Base-by-base conservation (phyloP, 2,797 vertebrate genomes). In the Notolepis coatsorum region DNA sequence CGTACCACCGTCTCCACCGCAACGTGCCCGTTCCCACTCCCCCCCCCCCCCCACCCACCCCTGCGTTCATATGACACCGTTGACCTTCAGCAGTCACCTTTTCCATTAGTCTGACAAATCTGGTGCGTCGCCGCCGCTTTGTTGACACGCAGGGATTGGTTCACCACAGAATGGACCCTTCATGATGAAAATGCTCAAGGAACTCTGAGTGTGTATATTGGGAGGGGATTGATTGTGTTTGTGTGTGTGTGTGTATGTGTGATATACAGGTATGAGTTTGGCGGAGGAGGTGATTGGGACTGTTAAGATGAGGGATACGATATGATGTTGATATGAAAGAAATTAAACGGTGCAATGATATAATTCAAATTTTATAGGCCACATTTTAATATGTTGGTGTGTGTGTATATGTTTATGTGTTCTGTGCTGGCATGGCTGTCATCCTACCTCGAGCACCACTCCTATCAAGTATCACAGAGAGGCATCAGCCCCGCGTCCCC, bases 101-200 rank as follows among this genome's bases (percentile, higher is more conserved):
- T 88, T 89, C 88, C 77, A 92, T 91, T 91, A 90, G 75, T 71
- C 82, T 91, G 87, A 92, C 74, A 91, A 86, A 91, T 87, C 72
- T 76, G 56, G 37, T 47, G 71, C 68, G 31, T 81, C 80, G 80
- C 53, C 59, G 65, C 68, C 67, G 65, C 78, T 76, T 79, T 76
- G 85, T 77, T 86, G 77, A 90, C 75, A 76, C 75, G 73, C 72
- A 76, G 77, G 61, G 82, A 70, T 70, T 62, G 69, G 80, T 79
- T 84, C 45, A 45, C 47, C 68, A 37, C 38, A 66, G 67, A 70
- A 78, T 84, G 39, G 59, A 74, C 79, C 75, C 66, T 50, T 77
- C 71, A 65, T 80, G 69, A 79, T 84, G 81, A 78, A 86, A 86
- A 79, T 69, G 69, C 64, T 73, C 76, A 24, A 65, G 60, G 64